phyloP scores from a whole-genome alignment of 2,888 invertebrate genomes.

The Hartigia nigra region DNA sequence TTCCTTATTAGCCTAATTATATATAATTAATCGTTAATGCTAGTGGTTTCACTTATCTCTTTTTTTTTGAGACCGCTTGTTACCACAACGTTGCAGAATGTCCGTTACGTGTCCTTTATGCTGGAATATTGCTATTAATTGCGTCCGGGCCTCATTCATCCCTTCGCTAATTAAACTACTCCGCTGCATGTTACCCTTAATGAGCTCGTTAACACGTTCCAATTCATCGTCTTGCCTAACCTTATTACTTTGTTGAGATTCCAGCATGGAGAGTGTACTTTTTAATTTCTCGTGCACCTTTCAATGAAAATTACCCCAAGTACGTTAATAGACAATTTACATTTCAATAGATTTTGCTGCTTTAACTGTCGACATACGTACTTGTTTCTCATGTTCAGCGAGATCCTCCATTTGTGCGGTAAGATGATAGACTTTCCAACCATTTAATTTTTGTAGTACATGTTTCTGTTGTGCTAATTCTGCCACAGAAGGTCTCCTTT shows the following conservation, averaged over 20 bases:
- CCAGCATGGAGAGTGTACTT: slow-evolving; percentile 55
- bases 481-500: slow-evolving; percentile 85
- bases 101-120: slow-evolving; percentile 91
- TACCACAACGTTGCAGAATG: slow-evolving; percentile 90
- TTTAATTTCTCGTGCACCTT: slow-evolving; percentile 63
- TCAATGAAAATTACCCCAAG: slow-evolving; percentile 13
- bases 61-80: slow-evolving; percentile 92
- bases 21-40: background rate
- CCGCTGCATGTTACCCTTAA: slow-evolving; percentile 93
- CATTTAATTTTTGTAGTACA: slow-evolving; percentile 88
- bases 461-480: slow-evolving; percentile 91
- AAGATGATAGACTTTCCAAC: slow-evolving; percentile 95
- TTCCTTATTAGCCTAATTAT: slow-evolving; percentile 14
- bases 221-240: slow-evolving; percentile 56
- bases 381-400: slow-evolving; percentile 67
- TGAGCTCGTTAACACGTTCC: slow-evolving; percentile 61
- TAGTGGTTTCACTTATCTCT: slow-evolving; percentile 78
- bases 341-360: background rate
- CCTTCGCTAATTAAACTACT: slow-evolving; percentile 94
- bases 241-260: slow-evolving; percentile 54
- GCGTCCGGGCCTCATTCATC: slow-evolving; percentile 87
- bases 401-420: slow-evolving; percentile 94
- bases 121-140: slow-evolving; percentile 90
- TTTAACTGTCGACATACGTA: slow-evolving; percentile 24
- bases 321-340: slow-evolving; percentile 12